Conservation (phyloP, 2,113 vertebrate species). For the Hemibates koningsi region DNA sequence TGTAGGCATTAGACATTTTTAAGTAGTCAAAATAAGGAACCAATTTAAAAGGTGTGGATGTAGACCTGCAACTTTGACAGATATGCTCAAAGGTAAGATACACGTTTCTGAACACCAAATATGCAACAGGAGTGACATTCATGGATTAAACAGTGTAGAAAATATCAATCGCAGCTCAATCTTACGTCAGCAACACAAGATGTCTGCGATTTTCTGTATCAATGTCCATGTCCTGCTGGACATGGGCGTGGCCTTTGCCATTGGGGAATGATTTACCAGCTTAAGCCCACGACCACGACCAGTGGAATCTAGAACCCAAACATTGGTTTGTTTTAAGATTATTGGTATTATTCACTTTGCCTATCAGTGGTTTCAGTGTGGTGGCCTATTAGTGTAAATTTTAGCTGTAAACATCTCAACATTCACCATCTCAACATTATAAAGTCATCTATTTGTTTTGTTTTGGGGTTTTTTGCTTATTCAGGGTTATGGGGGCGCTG, state of each 20-base stretch:
- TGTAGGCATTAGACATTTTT: background rate
- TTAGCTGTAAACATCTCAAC: background rate
- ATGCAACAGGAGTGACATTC: background rate
- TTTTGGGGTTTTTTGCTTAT: background rate
- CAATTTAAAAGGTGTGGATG: background rate
- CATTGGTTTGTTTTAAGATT: background rate
- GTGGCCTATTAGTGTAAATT: background rate
- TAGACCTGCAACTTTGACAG: background rate
- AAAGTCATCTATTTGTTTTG: background rate
- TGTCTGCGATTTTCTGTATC: background rate
- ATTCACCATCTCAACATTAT: background rate
- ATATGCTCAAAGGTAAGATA: background rate
- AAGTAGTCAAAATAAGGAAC: background rate
- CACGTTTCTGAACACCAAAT: background rate
- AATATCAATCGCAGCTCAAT: background rate
- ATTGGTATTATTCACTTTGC: background rate
- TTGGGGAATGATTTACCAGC: background rate
- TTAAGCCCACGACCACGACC: background rate
- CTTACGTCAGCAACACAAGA: background rate
- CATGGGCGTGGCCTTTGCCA: background rate
- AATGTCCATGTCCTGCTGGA: background rate
- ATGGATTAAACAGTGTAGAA: background rate
- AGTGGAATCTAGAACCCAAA: background rate
- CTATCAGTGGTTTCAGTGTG: background rate
- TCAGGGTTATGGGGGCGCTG: background rate